A percentile compares a stretch with the other conserved stretches of the same genome.
phyloP scores from a whole-genome alignment of 2,888 invertebrate genomes.

The Caenorhabditis virilis region DNA sequence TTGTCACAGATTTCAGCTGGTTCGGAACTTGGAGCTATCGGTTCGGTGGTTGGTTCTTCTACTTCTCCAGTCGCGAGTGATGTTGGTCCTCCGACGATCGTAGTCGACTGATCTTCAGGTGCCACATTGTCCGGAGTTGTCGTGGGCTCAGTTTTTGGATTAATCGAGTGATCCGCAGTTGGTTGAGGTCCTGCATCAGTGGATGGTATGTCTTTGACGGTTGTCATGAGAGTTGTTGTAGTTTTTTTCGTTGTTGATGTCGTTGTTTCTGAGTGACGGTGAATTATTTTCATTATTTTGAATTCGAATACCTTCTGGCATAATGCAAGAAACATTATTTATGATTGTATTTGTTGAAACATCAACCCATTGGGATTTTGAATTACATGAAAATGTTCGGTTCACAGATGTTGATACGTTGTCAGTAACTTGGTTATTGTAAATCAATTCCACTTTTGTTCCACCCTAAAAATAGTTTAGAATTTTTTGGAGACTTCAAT shows the following conservation, averaged over 20 bases:
- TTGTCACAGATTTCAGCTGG: slow-evolving; percentile 12
- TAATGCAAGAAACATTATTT: slow-evolving; percentile 43
- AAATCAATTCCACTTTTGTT: slow-evolving; percentile 24
- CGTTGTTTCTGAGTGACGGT: background rate
- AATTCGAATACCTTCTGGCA: slow-evolving; percentile 12
- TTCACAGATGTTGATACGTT: slow-evolving; percentile 25
- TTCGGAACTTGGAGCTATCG: slow-evolving; percentile 4
- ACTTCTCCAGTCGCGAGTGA: slow-evolving; percentile 13
- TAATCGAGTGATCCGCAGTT: slow-evolving; percentile 19
- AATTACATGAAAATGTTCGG: slow-evolving; percentile 40
- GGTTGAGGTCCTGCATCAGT: slow-evolving; percentile 11
- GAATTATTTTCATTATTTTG: too few species aligned
- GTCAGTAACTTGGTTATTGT: slow-evolving; percentile 11
- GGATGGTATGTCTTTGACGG: slow-evolving; percentile 20
- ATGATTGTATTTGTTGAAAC: slow-evolving; percentile 20
- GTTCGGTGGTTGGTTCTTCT: slow-evolving; percentile 7
- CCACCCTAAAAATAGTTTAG: slow-evolving; percentile 13
- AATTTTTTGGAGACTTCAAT: too few species aligned
- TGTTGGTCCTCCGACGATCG: slow-evolving; percentile 12
- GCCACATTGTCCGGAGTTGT: slow-evolving; percentile 20
- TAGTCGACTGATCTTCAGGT: slow-evolving; percentile 24
- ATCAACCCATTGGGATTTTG: slow-evolving; percentile 40
- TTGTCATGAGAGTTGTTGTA: slow-evolving; percentile 17
- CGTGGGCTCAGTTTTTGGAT: slow-evolving; percentile 13
- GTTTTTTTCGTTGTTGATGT: background rate